Evolutionary conservation across 2,888 invertebrate species (phyloP).

Genomic region (Brachylomia viminalis): DNA sequence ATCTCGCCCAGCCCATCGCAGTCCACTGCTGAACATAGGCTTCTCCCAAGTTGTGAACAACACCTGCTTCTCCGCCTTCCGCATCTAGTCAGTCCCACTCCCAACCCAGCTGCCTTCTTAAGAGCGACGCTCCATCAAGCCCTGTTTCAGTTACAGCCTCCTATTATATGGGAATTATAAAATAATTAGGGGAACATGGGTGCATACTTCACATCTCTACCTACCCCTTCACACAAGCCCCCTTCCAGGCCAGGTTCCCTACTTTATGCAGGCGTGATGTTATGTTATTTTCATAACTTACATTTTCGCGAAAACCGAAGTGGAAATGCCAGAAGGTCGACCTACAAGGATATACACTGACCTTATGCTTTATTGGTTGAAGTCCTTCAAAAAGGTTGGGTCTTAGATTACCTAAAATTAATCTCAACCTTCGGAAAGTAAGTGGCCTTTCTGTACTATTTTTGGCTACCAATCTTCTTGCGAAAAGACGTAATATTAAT

Average conservation of each 20-base stretch:
- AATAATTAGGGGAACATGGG: no score
- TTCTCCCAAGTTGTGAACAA: background rate
- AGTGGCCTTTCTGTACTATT: conserved; percentile 23
- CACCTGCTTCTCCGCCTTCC: background rate
- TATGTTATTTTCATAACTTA: conserved; percentile 11
- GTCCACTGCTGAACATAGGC: background rate
- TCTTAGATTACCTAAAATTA: conserved; percentile 23
- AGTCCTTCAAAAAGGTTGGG: conserved; percentile 39
- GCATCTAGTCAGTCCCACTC: no score
- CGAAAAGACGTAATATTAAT: background rate
- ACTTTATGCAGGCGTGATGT: background rate
- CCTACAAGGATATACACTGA: conserved; percentile 18
- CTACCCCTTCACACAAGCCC: no score
- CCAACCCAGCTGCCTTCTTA: background rate
- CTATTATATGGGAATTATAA: background rate
- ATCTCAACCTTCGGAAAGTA: conserved; percentile 13
- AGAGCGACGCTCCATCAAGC: background rate
- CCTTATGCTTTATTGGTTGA: conserved; percentile 18
- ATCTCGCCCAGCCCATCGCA: no score
- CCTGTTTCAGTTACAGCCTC: no score
- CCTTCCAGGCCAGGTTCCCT: no score
- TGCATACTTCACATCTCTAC: no score
- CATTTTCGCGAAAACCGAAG: background rate
- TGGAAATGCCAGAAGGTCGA: conserved; percentile 7
- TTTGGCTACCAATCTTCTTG: conserved; percentile 10